Conservation (phyloP, 2,797 vertebrate species). For the Sebastes miniatus region DNA sequence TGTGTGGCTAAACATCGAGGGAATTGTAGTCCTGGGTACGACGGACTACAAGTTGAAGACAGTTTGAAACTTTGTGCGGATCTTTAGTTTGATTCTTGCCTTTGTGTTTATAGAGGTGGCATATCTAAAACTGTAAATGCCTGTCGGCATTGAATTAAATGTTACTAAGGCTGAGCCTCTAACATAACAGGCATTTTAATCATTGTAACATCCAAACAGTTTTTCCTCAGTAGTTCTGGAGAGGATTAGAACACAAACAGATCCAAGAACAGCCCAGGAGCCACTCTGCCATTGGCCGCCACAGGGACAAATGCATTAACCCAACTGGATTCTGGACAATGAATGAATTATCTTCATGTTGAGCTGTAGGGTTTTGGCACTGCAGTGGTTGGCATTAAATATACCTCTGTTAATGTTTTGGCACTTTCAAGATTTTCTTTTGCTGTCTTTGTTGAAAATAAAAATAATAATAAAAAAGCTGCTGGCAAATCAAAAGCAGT, state of each 20-base stretch:
- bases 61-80: background rate
- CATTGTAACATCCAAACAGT: background rate
- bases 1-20: background rate
- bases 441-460: constrained; percentile 30
- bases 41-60: background rate
- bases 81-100: background rate
- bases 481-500: constrained; percentile 62
- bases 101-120: background rate
- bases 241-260: constrained; percentile 20
- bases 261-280: constrained; percentile 35
- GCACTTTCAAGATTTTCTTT: constrained; percentile 45
- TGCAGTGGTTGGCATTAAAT: constrained; percentile 9
- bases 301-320: background rate
- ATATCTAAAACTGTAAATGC: background rate
- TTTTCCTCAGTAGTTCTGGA: background rate
- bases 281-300: constrained; percentile 2
- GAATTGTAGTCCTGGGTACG: background rate
- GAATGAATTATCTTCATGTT: background rate
- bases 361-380: constrained; percentile 47
- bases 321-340: background rate
- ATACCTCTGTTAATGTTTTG: constrained; percentile 33
- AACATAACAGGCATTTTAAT: background rate
- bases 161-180: background rate
- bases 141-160: background rate
- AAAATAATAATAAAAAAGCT: constrained; percentile 19